These are phyloP conservation scores for Tethea ocularis DNA, from an alignment of 2,888 invertebrate species.

Conservation along the genomic window DNA sequence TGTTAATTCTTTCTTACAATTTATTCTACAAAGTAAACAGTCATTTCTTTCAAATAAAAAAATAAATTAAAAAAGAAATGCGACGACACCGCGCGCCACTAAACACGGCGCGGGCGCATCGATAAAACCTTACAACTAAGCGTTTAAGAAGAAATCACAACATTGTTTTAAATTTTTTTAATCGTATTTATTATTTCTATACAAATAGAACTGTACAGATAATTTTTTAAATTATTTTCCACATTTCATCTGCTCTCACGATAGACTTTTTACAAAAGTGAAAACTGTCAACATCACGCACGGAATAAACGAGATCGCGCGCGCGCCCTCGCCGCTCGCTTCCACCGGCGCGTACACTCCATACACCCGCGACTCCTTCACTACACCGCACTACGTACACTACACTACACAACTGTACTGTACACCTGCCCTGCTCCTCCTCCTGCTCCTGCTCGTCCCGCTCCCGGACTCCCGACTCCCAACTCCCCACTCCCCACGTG, in stretches of 20 bases:
- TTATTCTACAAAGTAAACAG: conserved; percentile 82
- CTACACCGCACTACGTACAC: conserved; percentile 4
- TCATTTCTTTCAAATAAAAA: conserved; percentile 72
- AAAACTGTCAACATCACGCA: conserved; percentile 82
- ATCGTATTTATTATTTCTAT: conserved; percentile 85
- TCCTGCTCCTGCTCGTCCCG: background rate
- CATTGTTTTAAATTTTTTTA: conserved; percentile 78
- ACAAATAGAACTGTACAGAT: conserved; percentile 86
- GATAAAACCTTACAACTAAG: conserved; percentile 59
- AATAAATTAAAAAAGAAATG: conserved; percentile 73
- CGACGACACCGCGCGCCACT: conserved; percentile 48
- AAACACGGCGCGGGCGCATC: conserved; percentile 50
- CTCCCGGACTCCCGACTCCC: background rate
- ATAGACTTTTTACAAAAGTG: conserved; percentile 85
- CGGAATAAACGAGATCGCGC: conserved; percentile 76
- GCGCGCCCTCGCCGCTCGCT: conserved; percentile 48
- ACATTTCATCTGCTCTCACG: conserved; percentile 79
- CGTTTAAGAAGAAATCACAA: conserved; percentile 79
- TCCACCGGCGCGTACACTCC: background rate
- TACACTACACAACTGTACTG: conserved; percentile 3
- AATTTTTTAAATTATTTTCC: conserved; percentile 77
- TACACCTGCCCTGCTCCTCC: background rate
- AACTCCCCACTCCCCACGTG: conserved; percentile 11
- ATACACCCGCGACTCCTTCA: background rate
- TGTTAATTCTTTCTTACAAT: conserved; percentile 72